A percentile compares a stretch with the other conserved stretches of the same genome.
Conservation (phyloP, 2,888 invertebrate genomes). For the Deilephila porcellus region DNA sequence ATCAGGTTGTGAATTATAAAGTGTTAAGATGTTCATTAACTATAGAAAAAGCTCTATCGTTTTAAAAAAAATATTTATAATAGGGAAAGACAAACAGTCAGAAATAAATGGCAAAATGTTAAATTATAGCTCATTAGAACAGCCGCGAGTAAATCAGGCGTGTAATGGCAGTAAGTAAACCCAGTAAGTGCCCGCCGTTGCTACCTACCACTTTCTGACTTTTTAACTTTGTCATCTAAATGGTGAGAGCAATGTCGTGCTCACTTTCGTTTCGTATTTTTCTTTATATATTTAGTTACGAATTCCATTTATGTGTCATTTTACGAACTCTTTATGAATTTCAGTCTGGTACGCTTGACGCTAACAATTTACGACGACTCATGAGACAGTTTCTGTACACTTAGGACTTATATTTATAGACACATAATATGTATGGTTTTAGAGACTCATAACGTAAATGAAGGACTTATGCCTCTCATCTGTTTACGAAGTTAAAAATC, state of each 20-base stretch:
- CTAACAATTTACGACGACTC: slow-evolving; percentile 1
- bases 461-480: background rate
- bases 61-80: background rate
- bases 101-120: slow-evolving; percentile 33
- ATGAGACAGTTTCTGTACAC: background rate
- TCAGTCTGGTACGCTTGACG: background rate
- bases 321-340: slow-evolving; percentile 18
- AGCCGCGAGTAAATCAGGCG: slow-evolving; percentile 51
- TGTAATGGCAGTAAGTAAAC: slow-evolving; percentile 51
- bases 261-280: slow-evolving; percentile 41
- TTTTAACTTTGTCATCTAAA: slow-evolving; percentile 48
- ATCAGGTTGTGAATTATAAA: background rate
- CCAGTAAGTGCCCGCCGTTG: slow-evolving; percentile 40
- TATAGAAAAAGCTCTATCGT: background rate
- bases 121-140: slow-evolving; percentile 53
- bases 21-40: too few species aligned
- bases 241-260: slow-evolving; percentile 42
- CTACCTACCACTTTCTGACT: slow-evolving; percentile 44
- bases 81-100: slow-evolving; percentile 25
- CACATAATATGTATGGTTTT: background rate
- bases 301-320: slow-evolving; percentile 44
- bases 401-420: background rate
- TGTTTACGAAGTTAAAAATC: too few species aligned
- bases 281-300: slow-evolving; percentile 39
- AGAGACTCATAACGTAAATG: background rate